Base-by-base conservation (phyloP, 1,140 invertebrate genomes). In the Drosophila orosa region DNA sequence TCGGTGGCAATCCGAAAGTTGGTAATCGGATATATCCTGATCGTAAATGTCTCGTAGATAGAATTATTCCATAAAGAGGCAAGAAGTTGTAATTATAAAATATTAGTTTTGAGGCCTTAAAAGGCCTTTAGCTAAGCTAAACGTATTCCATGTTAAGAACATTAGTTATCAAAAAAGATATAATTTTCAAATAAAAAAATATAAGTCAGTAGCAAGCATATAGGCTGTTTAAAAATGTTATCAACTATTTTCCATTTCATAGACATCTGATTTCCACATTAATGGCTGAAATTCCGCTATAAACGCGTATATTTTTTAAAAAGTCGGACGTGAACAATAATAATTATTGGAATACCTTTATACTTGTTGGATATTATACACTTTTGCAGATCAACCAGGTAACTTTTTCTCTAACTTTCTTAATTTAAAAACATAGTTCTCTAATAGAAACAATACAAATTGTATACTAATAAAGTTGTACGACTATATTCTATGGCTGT, bases 21-120 rank as follows among this genome's bases (percentile, higher is more conserved):
- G 39, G 67, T 68, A 67, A 69, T 67, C 67, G 47, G 62, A 69
- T 67, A 69, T 45, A 68, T 69, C 29, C 63, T 19, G 40, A 24
- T 68, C 62, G 25, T 69, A 56, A 69, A 69, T 47, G 66, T 27
- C 52, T 22, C 15, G 17, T 7, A 40, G 50, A 71, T 58, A 24
- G 56, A 47, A 58, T 24, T 48, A 71, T 58, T 58, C 27, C 27
- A 72, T 72, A 33, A 58, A 65, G 33, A 33, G 15, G 15, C 19
- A 39, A 58, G 65, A 57, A 15, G 37, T 58, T 24, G 40, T 71
- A 57, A 47, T 71, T 71, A 48, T 57, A 67, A 35, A 27, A 66
- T 35, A 27, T 17, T 2, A 4, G 22, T 15, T 45, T 45, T 66
- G 17, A 7, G 15, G 7, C 13, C 9, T 22, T 29, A 22, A 10